A percentile compares a stretch with the other conserved stretches of the same genome.
phyloP scores from a whole-genome alignment of 2,888 invertebrate species.

The Nymphalis polychloros region DNA sequence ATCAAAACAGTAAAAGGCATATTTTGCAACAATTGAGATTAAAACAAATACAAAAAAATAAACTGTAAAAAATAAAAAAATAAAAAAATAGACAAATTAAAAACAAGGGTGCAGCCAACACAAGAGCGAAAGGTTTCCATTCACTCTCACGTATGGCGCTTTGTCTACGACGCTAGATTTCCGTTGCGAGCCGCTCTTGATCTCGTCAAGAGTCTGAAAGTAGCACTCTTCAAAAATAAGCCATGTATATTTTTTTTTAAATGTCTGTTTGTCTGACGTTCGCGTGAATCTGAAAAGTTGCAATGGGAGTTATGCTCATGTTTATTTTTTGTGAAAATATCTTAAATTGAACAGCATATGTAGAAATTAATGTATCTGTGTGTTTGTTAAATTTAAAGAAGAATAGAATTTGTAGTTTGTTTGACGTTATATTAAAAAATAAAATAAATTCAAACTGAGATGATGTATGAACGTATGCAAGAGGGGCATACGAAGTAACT shows the following conservation, averaged over 20 bases:
- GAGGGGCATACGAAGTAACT: no score
- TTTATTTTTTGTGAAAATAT: not conserved
- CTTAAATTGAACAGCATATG: not conserved
- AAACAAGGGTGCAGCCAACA: conserved; percentile 18
- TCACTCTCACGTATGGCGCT: conserved; percentile 15
- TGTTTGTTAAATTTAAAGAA: no score
- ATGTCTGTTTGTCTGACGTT: conserved; percentile 5
- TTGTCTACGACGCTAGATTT: conserved; percentile 26
- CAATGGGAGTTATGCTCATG: not conserved
- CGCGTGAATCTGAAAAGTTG: conserved; percentile 8
- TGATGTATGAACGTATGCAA: no score
- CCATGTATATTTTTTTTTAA: conserved; percentile 8
- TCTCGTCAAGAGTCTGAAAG: conserved; percentile 23
- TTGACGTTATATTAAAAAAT: no score
- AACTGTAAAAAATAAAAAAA: conserved; percentile 1
- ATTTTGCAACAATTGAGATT: not conserved
- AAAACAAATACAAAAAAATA: not conserved
- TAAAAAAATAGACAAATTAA: conserved; percentile 12
- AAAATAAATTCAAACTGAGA: no score
- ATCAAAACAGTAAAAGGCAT: no score
- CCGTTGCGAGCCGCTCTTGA: conserved; percentile 24
- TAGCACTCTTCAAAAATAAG: conserved; percentile 18
- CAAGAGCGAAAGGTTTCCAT: conserved; percentile 18
- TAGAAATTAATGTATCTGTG: no score
- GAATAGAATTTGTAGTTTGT: no score